These are phyloP conservation scores for Indicator indicator DNA, from an alignment of 2,113 vertebrate genomes.

Conservation along the genomic window DNA sequence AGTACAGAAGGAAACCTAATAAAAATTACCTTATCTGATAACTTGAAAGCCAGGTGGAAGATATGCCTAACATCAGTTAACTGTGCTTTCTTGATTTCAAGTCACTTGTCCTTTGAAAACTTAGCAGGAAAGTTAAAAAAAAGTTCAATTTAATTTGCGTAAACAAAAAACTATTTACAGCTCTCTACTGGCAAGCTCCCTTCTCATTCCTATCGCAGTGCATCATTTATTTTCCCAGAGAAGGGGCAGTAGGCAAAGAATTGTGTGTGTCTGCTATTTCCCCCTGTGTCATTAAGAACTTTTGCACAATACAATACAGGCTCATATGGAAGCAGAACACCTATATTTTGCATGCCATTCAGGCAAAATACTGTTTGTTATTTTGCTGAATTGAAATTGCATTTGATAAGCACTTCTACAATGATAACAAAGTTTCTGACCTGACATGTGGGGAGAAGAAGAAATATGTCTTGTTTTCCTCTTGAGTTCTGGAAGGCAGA, in stretches of 20 bases:
- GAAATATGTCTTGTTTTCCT: not conserved
- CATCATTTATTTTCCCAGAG: not conserved
- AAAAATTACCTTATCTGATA: not conserved
- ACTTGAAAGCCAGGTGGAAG: not conserved
- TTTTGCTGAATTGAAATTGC: not conserved
- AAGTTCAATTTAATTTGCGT: not conserved
- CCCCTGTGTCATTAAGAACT: rapidly evolving
- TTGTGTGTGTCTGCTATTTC: not conserved
- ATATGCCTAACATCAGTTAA: not conserved
- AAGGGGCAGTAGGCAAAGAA: not conserved
- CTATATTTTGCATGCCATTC: not conserved
- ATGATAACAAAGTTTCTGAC: not conserved
- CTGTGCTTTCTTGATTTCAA: not conserved
- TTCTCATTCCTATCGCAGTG: not conserved
- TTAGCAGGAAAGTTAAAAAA: not conserved
- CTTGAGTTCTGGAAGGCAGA: not conserved
- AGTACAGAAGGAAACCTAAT: not conserved
- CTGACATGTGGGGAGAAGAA: not conserved
- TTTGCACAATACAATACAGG: not conserved
- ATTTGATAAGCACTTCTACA: not conserved
- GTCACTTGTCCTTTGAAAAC: not conserved
- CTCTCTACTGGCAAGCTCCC: not conserved
- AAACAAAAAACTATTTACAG: not conserved
- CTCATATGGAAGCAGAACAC: not conserved
- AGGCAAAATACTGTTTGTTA: not conserved